phyloP scores from a whole-genome alignment of 2,113 vertebrate species.

The Brachionichthys hirsutus region DNA sequence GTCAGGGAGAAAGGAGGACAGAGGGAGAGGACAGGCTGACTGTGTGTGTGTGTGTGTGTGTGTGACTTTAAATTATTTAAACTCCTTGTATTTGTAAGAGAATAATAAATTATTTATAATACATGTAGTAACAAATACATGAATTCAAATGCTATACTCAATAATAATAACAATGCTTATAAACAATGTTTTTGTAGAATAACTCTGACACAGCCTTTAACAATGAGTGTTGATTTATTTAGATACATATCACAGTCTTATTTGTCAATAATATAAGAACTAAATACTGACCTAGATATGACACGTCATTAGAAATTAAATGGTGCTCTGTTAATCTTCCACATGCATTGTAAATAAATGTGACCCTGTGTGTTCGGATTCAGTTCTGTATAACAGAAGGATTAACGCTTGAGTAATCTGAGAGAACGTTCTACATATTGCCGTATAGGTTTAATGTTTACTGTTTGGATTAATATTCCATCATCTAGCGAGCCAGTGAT shows the following conservation, averaged over 20 bases:
- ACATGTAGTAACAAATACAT: neutral
- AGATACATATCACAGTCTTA: slow-evolving; percentile 9
- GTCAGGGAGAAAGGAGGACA: neutral
- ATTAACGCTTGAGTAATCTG: slow-evolving; percentile 23
- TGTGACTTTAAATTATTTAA: neutral
- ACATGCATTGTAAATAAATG: slow-evolving; percentile 17
- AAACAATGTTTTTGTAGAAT: neutral
- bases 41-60: slow-evolving; percentile 2
- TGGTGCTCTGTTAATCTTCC: slow-evolving; percentile 55
- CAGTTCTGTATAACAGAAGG: slow-evolving; percentile 6
- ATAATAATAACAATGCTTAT: too few species aligned
- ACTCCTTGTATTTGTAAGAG: neutral
- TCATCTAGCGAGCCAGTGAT: neutral
- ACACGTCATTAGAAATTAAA: slow-evolving; percentile 33
- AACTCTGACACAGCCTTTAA: neutral
- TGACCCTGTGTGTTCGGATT: slow-evolving; percentile 17
- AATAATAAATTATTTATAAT: neutral
- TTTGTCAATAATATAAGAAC: slow-evolving; percentile 13
- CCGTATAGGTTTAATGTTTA: too few species aligned
- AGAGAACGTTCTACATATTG: slow-evolving; percentile 5
- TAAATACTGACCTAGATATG: slow-evolving; percentile 50
- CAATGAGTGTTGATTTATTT: slow-evolving; percentile 22
- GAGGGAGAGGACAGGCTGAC: neutral
- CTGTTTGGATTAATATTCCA: slow-evolving; percentile 2
- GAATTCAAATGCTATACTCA: too few species aligned